Conservation (phyloP, 2,888 invertebrate genomes). For the Hesperia comma region DNA sequence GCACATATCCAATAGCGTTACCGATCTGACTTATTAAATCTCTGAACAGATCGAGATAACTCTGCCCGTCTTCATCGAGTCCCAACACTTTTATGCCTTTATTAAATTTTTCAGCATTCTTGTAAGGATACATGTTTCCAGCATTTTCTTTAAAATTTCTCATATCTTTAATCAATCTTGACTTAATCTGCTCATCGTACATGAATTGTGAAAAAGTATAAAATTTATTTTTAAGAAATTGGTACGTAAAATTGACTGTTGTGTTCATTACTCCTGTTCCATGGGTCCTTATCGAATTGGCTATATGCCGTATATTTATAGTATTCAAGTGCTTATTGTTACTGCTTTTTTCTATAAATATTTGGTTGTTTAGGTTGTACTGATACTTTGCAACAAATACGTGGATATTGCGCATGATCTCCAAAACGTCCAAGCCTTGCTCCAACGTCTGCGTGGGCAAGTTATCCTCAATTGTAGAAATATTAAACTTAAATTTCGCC, state of each 20-base stretch:
- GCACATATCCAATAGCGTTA: conserved; percentile 97
- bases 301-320: conserved; percentile 96
- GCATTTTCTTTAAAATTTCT: conserved; percentile 91
- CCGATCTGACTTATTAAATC: conserved; percentile 97
- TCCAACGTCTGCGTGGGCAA: conserved; percentile 98
- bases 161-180: conserved; percentile 94
- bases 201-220: conserved; percentile 98
- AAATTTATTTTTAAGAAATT: conserved; percentile 96
- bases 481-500: conserved; percentile 91
- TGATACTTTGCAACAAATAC: conserved; percentile 96
- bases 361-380: conserved; percentile 98
- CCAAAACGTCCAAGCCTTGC: conserved; percentile 97
- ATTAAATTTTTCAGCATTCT: conserved; percentile 96
- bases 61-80: conserved; percentile 90
- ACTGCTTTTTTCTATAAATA: conserved; percentile 96
- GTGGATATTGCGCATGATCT: conserved; percentile 98
- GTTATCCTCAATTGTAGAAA: conserved; percentile 94
- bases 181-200: conserved; percentile 99
- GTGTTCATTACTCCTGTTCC: conserved; percentile 98
- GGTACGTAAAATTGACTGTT: conserved; percentile 96
- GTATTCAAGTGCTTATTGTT: conserved; percentile 97
- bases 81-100: conserved; percentile 95
- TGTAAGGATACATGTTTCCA: conserved; percentile 91
- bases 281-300: conserved; percentile 98
- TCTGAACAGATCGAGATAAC: conserved; percentile 96